Evolutionary conservation across 2,797 vertebrate genomes (phyloP).

Genomic region (Platalea minor): DNA sequence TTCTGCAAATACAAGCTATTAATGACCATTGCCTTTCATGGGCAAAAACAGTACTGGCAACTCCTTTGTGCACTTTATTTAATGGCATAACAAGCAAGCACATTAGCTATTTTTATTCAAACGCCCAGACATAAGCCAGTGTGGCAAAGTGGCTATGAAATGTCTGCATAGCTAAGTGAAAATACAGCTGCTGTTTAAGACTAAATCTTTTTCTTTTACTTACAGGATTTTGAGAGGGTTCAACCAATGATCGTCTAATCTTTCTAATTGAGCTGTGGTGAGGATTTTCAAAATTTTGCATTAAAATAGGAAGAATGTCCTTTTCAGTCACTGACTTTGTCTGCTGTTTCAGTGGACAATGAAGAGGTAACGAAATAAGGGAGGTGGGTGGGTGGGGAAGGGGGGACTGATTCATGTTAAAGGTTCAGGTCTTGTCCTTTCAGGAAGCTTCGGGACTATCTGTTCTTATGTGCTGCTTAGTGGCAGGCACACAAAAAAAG

Average conservation of each 20-base stretch:
- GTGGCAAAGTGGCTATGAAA: conserved; percentile 4
- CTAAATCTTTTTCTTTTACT: background rate
- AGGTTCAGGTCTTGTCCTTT: background rate
- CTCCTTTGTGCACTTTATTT: conserved; percentile 35
- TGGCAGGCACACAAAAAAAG: background rate
- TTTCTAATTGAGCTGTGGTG: background rate
- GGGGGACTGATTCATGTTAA: background rate
- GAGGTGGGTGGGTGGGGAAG: background rate
- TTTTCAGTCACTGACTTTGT: background rate
- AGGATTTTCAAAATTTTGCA: background rate
- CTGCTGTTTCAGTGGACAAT: background rate
- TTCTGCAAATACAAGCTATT: conserved; percentile 26
- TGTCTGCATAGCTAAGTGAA: conserved; percentile 11
- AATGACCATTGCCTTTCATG: conserved; percentile 41
- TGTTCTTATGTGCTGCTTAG: background rate
- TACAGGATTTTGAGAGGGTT: background rate
- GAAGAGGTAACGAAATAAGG: background rate
- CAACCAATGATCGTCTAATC: background rate
- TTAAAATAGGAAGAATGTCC: background rate
- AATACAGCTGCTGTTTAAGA: conserved; percentile 9
- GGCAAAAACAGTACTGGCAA: conserved; percentile 11
- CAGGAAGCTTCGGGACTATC: background rate
- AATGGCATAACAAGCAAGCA: background rate
- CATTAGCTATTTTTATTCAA: conserved; percentile 50
- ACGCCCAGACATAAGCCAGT: background rate